These are phyloP conservation scores for Noturus placidus DNA, from an alignment of 2,113 vertebrate species.

Conservation along the genomic window DNA sequence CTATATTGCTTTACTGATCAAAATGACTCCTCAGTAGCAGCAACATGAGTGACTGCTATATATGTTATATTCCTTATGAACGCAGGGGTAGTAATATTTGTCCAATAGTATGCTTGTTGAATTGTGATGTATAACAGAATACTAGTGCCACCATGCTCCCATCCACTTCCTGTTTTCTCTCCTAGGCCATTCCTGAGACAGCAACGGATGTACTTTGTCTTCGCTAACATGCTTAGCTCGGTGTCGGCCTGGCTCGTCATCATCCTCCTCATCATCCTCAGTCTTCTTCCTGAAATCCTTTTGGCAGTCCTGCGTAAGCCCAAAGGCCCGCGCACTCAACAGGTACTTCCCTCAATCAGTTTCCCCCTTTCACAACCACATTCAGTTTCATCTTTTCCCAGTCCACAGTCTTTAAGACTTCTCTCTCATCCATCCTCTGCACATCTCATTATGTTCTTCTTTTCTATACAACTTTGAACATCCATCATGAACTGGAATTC, in stretches of 20 bases:
- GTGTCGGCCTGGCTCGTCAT: slow-evolving; percentile 91
- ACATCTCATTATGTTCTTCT: neutral
- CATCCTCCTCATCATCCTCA: slow-evolving; percentile 90
- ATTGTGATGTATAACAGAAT: neutral
- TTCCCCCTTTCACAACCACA: neutral
- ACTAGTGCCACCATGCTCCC: neutral
- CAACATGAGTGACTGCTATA: neutral
- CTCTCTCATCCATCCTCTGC: neutral
- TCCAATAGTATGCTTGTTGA: neutral
- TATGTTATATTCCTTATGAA: neutral
- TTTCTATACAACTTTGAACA: neutral
- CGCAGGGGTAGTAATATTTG: neutral
- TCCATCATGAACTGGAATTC: slow-evolving; percentile 58
- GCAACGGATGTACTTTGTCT: slow-evolving; percentile 96
- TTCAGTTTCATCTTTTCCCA: neutral
- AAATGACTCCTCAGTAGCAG: neutral
- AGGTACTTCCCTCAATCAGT: slow-evolving; percentile 62
- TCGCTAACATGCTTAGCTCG: slow-evolving; percentile 93
- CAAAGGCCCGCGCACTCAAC: slow-evolving; percentile 59
- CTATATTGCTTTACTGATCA: neutral
- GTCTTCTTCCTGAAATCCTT: slow-evolving; percentile 92
- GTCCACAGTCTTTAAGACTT: neutral
- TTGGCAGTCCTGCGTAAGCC: slow-evolving; percentile 70
- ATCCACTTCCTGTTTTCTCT: neutral
- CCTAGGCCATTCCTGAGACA: slow-evolving; percentile 92